Evolutionary conservation across 1,140 invertebrate species (phyloP), one percentile per base, ranked within the genome.

Genomic region (Leptopilina boulardi): DNA sequence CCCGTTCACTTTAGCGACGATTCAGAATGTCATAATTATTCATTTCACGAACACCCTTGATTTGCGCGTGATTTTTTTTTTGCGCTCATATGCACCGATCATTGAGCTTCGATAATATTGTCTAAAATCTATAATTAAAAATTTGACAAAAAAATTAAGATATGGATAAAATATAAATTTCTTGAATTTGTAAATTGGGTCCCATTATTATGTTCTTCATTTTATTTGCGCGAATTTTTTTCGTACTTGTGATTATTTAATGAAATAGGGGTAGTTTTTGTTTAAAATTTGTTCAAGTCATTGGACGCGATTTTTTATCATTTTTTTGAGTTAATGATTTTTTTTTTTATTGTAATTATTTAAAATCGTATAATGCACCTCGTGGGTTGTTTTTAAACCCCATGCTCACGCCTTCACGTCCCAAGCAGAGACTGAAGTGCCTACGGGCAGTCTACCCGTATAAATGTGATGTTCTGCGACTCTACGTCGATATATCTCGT

Each of bases 371-470:
- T n/a, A n/a, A n/a, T 79, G 77, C 76, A 75, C 73, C 70, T 81
- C 75, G 73, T 38, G 80, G 80, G 78, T 23, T 83, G 42, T 75
- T 38, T 74, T 80, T 54, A 74, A 73, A 82, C 85, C 83, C 83
- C 88, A 86, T 87, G 70, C 85, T 88, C 80, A 76, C 85, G 80
- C 79, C 81, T 81, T 80, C 87, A 84, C 87, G 87, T 85, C 83
- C 85, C 87, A 87, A 85, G 76, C 83, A 87, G 84, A 89, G 87
- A 89, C 88, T 88, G 85, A 87, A 84, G 86, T 84, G 85, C 84
- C 87, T 85, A 84, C 83, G 77, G 81, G 83, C 86, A 83, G 76
- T 83, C 81, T 81, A 83, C 85, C 86, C 86, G 87, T 89, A 87
- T 89, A 89, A 88, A 88, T 88, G 87, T 81, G 75, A 77, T 77